Base-by-base conservation (phyloP, 2,888 invertebrate genomes). In the Euproctis similis region DNA sequence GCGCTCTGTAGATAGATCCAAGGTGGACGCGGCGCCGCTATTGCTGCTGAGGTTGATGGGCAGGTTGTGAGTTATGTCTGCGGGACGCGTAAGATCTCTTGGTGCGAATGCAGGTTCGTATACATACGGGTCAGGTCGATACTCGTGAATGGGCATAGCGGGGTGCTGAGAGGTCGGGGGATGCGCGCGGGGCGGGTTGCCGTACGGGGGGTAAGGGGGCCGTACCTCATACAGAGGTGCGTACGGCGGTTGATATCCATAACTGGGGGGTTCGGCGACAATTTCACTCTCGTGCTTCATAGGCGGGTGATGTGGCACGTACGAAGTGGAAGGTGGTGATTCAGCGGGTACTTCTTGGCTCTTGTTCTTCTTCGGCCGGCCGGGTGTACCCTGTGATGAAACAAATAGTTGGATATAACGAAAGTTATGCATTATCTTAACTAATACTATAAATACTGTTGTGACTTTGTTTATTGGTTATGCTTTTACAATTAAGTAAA, bases 341-440 rank as follows among this genome's bases (percentile, higher is more conserved):
- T 72, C 77, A 12, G 59, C 63, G 8, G 65, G 32, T 8, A 42
- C 42, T 23, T 78, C 81, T 26, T 59, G 68, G 0, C 58, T 65
- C 39, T 81, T 81, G 52, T 76, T 80, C 60, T 81, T 81, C 39
- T 81, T 81, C 11, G 82, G 81, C 22, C 82, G 71, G 0, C 82
- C 82, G 3, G 80, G 76, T 9, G 76, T 73, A 2, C 71, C 73
- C 39, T 78, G 77, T 4, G 68, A 57, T 8, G 24, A 28, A 12
- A 24, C 18, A 40, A 8, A 18, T 23, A 14, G 9, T 8, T n/a
- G n/a, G n/a, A n/a, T n/a, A n/a, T n/a, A n/a, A n/a, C n/a, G n/a
- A n/a, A n/a, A n/a, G n/a, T n/a, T n/a, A n/a, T n/a, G n/a, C n/a
- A n/a, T n/a, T n/a, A n/a, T n/a, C n/a, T n/a, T n/a, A n/a, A n/a